Conservation (phyloP, 2,888 invertebrate species). For the Drosophila infuscata region DNA sequence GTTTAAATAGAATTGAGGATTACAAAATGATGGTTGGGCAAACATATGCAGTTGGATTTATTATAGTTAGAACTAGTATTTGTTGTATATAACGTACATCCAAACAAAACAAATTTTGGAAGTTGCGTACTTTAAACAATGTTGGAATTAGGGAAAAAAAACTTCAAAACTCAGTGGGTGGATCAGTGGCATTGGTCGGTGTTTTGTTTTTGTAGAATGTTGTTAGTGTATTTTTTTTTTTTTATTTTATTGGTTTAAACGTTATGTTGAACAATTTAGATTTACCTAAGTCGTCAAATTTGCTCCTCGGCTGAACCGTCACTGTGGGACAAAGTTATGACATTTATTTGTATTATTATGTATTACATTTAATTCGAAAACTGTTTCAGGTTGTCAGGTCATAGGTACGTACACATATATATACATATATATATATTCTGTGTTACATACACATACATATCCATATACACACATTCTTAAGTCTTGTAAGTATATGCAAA, state of each 20-base stretch:
- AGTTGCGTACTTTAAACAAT: slow-evolving; percentile 64
- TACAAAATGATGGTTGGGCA: slow-evolving; percentile 23
- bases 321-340: slow-evolving; percentile 85
- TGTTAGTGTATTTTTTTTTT: slow-evolving; percentile 44
- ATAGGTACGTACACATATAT: slow-evolving; percentile 5
- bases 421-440: slow-evolving; percentile 13
- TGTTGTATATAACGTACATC: slow-evolving; percentile 53
- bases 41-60: slow-evolving; percentile 24
- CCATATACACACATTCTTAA: slow-evolving; percentile 1
- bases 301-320: slow-evolving; percentile 89
- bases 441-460: slow-evolving; percentile 17
- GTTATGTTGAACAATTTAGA: slow-evolving; percentile 56
- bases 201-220: slow-evolving; percentile 31
- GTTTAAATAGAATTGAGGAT: slow-evolving; percentile 29
- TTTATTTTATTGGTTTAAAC: slow-evolving; percentile 22
- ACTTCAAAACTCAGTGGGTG: slow-evolving; percentile 61
- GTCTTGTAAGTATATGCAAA: slow-evolving; percentile 30
- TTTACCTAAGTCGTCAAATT: slow-evolving; percentile 91
- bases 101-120: slow-evolving; percentile 45
- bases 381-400: slow-evolving; percentile 27
- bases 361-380: slow-evolving; percentile 48
- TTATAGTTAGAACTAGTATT: slow-evolving; percentile 24
- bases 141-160: slow-evolving; percentile 45
- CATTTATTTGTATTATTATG: slow-evolving; percentile 72
- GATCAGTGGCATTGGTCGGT: slow-evolving; percentile 31